A percentile compares a stretch with the other conserved stretches of the same genome.
These are phyloP conservation scores for Strongylocentrotus purpuratus DNA, from an alignment of 35 echinoderm and acorn worm species.

Conservation along the genomic window DNA sequence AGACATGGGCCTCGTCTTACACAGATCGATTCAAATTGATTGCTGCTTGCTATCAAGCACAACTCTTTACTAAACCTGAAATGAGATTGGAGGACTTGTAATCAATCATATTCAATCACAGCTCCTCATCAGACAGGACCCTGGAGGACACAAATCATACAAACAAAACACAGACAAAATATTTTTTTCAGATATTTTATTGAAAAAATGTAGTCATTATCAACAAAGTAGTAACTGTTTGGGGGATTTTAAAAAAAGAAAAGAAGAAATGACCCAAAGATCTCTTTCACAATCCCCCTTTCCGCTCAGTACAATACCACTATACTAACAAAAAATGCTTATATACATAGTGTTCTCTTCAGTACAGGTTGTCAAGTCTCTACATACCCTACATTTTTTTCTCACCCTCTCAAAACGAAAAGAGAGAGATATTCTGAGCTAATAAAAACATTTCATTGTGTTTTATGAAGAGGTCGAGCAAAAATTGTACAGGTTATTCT, in stretches of 20 bases:
- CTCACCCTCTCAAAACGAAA: not conserved
- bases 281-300: slow-evolving; percentile 1
- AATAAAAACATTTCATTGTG: not conserved
- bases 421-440: not conserved
- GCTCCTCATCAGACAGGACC: not conserved
- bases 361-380: not conserved
- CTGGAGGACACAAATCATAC: not conserved
- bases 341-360: not conserved
- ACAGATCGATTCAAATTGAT: no score
- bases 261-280: not conserved
- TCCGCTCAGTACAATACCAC: slow-evolving; percentile 1
- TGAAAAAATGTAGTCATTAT: slow-evolving; percentile 57
- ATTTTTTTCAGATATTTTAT: slow-evolving; percentile 39
- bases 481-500: not conserved
- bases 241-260: not conserved
- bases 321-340: not conserved
- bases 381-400: not conserved
- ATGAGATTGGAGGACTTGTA: no score
- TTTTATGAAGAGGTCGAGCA: not conserved
- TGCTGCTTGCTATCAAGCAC: no score
- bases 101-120: no score
- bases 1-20: no score
- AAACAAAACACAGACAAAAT: not conserved
- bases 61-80: no score
- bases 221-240: slow-evolving; percentile 52